Percentiles rank a stretch among this genome's conserved stretches.
Evolutionary conservation across 2,113 vertebrate species (phyloP).

Genomic region (Ivindomyrus marchei): DNA sequence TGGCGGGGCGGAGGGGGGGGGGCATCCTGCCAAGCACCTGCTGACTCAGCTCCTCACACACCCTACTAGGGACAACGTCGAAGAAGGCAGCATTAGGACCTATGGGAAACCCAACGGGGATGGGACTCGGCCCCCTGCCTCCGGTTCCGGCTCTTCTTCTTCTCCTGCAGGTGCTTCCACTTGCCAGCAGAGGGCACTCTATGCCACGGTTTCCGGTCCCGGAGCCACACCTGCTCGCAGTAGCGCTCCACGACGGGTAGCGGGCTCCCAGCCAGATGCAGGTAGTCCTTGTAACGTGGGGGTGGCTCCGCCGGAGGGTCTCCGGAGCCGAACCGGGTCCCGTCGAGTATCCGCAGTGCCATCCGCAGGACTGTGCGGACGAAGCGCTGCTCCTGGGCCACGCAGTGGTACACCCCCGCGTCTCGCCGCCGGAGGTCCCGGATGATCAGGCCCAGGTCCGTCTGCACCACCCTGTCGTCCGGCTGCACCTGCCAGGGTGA

Average conservation of each 20-base stretch:
- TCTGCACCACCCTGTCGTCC: slow-evolving; percentile 81
- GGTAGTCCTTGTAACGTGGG: slow-evolving; percentile 87
- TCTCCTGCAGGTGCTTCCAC: slow-evolving; percentile 94
- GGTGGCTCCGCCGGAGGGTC: slow-evolving; percentile 50
- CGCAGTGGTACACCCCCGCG: slow-evolving; percentile 76
- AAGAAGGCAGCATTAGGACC: not conserved
- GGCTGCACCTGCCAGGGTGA: slow-evolving; percentile 65
- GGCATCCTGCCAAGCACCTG: not conserved
- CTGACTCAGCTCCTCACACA: not conserved
- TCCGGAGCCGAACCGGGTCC: slow-evolving; percentile 67
- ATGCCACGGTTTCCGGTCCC: slow-evolving; percentile 70
- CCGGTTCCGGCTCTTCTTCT: slow-evolving; percentile 87
- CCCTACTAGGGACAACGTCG: not conserved
- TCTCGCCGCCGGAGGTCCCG: slow-evolving; percentile 77
- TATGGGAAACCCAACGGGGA: not conserved
- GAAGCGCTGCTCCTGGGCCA: slow-evolving; percentile 86
- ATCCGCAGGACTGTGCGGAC: slow-evolving; percentile 75
- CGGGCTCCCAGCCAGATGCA: slow-evolving; percentile 77
- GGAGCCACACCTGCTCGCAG: slow-evolving; percentile 89
- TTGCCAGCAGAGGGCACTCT: slow-evolving; percentile 55
- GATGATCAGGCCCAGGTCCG: slow-evolving; percentile 81
- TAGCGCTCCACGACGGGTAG: slow-evolving; percentile 83
- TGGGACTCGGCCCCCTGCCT: slow-evolving; percentile 63
- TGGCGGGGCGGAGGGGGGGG: not conserved
- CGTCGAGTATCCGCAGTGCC: slow-evolving; percentile 75